These are phyloP conservation scores for Alces alces DNA, from an alignment of 2,113 vertebrate species.

Conservation along the genomic window DNA sequence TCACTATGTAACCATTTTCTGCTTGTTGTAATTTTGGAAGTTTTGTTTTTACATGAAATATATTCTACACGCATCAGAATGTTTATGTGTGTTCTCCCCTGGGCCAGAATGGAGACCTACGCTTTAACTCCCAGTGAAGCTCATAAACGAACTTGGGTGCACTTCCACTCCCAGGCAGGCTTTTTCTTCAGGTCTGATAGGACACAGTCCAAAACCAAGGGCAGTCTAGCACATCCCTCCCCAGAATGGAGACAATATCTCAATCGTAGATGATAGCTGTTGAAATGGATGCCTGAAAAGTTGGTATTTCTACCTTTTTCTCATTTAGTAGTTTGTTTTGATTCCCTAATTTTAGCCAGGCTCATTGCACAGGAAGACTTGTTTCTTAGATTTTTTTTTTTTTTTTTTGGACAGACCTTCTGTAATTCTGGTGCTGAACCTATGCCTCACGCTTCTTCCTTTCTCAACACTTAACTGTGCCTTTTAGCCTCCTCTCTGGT, in stretches of 20 bases:
- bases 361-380: conserved; percentile 98
- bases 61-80: neutral
- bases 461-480: conserved; percentile 78
- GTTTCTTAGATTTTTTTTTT: conserved; percentile 70
- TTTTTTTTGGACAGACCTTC: conserved; percentile 81
- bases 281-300: conserved; percentile 96
- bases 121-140: neutral
- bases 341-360: conserved; percentile 90
- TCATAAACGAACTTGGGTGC: neutral
- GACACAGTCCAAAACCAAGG: neutral
- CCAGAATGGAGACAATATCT: fast-evolving
- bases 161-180: neutral
- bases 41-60: neutral
- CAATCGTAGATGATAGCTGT: conserved; percentile 51
- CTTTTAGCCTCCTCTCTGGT: conserved; percentile 82
- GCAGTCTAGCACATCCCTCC: neutral
- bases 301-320: conserved; percentile 98
- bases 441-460: conserved; percentile 72
- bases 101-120: neutral
- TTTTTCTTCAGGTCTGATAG: neutral
- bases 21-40: neutral
- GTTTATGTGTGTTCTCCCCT: neutral
- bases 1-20: neutral
- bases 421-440: conserved; percentile 83
- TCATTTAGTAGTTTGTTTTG: conserved; percentile 89